Conservation (phyloP, 2,797 vertebrate species). For the Megaceryle alcyon region DNA sequence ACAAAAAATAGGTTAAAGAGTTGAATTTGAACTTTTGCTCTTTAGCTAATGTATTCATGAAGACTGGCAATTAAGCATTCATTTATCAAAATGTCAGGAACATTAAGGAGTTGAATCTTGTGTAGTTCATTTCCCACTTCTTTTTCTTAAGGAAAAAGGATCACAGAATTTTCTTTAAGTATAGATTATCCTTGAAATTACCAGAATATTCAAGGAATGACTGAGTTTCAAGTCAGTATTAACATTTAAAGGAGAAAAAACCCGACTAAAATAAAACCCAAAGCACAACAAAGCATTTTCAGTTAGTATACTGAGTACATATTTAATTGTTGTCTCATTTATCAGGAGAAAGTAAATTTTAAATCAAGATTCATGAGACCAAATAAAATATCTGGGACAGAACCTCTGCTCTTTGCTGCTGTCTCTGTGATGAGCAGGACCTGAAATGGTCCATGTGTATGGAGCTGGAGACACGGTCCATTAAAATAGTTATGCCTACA, state of each 20-base stretch:
- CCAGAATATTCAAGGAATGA: neutral
- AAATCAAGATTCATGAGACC: neutral
- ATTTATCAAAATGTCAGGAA: conserved; percentile 67
- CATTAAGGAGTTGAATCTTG: neutral
- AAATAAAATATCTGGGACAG: neutral
- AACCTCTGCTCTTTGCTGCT: neutral
- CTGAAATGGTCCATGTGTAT: neutral
- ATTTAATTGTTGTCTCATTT: neutral
- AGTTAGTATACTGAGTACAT: neutral
- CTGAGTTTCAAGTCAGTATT: neutral
- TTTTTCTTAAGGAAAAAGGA: conserved; percentile 14
- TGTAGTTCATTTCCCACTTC: conserved; percentile 7
- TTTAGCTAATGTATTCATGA: conserved; percentile 37
- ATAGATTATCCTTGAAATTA: conserved; percentile 9
- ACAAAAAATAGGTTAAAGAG: conserved; percentile 27
- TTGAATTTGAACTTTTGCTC: conserved; percentile 14
- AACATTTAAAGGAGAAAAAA: neutral
- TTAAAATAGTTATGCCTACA: neutral
- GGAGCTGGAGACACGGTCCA: neutral
- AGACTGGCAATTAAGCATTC: conserved; percentile 55
- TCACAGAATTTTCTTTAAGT: neutral
- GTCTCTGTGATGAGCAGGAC: neutral
- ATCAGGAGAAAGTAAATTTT: neutral
- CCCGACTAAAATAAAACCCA: neutral
- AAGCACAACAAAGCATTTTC: neutral